Evolutionary conservation across 1,140 invertebrate species (phyloP).

Genomic region (Platyura marginata): DNA sequence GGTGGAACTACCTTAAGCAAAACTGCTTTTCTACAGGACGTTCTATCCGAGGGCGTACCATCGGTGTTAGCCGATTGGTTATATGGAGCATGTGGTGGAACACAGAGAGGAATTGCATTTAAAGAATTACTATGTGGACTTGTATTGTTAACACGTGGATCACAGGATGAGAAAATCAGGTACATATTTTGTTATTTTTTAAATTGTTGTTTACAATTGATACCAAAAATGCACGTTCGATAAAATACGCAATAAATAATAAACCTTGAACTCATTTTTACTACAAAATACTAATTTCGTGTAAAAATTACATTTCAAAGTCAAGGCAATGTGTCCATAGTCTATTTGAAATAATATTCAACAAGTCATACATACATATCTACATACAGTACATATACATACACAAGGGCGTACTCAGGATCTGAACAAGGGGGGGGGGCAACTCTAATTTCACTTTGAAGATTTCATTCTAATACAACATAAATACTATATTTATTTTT

Average conservation of each 20-base stretch:
- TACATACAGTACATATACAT: too few species aligned
- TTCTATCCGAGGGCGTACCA: slow-evolving; percentile 68
- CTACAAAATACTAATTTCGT: not conserved
- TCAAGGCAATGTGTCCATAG: not conserved
- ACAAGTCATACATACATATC: too few species aligned
- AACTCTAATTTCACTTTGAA: too few species aligned
- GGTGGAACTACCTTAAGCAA: slow-evolving; percentile 48
- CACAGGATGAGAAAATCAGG: slow-evolving; percentile 70
- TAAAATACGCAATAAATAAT: not conserved
- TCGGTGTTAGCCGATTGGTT: slow-evolving; percentile 56
- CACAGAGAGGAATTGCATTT: slow-evolving; percentile 56
- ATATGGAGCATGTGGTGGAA: slow-evolving; percentile 64
- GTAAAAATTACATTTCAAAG: not conserved
- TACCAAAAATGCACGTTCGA: too few species aligned
- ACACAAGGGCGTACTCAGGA: not conserved
- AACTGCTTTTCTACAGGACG: slow-evolving; percentile 57
- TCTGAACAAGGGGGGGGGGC: too few species aligned
- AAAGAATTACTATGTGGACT: slow-evolving; percentile 68
- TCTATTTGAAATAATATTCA: not conserved
- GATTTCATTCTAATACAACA: too few species aligned
- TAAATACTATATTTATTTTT: too few species aligned
- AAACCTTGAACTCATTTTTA: not conserved
- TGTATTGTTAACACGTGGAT: slow-evolving; percentile 65
- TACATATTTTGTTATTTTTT: too few species aligned
- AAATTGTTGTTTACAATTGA: too few species aligned